Evolutionary conservation across 2,113 vertebrate genomes (phyloP).

Genomic region (Gopherus evgoodei): DNA sequence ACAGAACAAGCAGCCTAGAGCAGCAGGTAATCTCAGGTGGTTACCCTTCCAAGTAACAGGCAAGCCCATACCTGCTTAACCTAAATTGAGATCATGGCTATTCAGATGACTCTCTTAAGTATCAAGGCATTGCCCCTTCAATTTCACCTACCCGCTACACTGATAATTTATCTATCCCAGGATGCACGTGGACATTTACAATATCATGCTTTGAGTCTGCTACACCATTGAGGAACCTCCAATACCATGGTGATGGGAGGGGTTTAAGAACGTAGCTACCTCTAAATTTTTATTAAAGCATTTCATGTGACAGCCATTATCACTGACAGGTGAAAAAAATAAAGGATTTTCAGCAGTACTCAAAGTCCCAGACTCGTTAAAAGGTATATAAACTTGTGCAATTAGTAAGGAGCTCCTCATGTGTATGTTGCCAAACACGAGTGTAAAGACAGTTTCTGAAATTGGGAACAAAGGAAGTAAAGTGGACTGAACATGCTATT

Average conservation of each 20-base stretch:
- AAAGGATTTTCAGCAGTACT: not conserved
- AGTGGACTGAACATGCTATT: not conserved
- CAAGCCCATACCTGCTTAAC: not conserved
- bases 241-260: not conserved
- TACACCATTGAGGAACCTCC: not conserved
- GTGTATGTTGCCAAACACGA: not conserved
- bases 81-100: not conserved
- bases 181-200: not conserved
- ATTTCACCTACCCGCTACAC: not conserved
- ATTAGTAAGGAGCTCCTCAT: rapidly evolving
- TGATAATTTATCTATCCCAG: conserved; percentile 5
- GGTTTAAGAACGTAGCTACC: not conserved
- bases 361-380: not conserved
- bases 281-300: not conserved
- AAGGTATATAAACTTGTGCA: not conserved
- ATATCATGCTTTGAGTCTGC: not conserved
- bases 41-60: not conserved
- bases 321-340: not conserved
- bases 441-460: not conserved
- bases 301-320: not conserved
- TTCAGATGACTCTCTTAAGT: not conserved
- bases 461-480: not conserved
- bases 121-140: not conserved
- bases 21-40: not conserved
- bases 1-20: not conserved